Evolutionary conservation across 2,888 invertebrate genomes (phyloP).

Genomic region (Trissolcus brochymenae): DNA sequence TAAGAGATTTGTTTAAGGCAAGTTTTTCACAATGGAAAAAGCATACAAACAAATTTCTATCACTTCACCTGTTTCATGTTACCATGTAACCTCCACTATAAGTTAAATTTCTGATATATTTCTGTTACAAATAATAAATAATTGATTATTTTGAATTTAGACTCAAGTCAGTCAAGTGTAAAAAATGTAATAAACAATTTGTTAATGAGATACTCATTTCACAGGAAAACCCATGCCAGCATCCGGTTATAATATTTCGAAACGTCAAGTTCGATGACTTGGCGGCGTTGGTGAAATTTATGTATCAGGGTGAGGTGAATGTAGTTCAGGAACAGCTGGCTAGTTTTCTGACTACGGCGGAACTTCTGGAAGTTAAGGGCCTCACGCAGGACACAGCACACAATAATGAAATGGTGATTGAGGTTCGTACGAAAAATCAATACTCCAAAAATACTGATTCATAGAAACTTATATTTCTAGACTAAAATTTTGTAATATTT

Average conservation of each 20-base stretch:
- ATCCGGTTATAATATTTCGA: conserved; percentile 88
- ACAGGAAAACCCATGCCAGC: conserved; percentile 87
- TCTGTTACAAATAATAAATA: too few relatives aligned
- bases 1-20: conserved; percentile 79
- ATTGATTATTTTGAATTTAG: background rate
- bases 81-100: too few relatives aligned
- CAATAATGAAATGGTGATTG: conserved; percentile 70
- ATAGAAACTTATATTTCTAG: too few relatives aligned
- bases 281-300: conserved; percentile 87
- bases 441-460: background rate
- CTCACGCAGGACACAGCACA: conserved; percentile 81
- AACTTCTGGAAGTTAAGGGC: conserved; percentile 86
- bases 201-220: background rate
- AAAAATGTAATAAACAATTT: background rate
- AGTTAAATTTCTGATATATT: too few relatives aligned
- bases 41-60: too few relatives aligned
- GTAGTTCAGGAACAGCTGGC: conserved; percentile 87
- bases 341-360: conserved; percentile 87
- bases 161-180: background rate
- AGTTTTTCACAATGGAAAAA: conserved; percentile 1
- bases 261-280: conserved; percentile 88
- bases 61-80: too few relatives aligned
- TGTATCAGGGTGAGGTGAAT: conserved; percentile 90
- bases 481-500: too few relatives aligned
- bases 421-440: conserved; percentile 48